These are phyloP conservation scores for Tachycineta bicolor DNA, from an alignment of 2,113 vertebrate species.

Conservation along the genomic window DNA sequence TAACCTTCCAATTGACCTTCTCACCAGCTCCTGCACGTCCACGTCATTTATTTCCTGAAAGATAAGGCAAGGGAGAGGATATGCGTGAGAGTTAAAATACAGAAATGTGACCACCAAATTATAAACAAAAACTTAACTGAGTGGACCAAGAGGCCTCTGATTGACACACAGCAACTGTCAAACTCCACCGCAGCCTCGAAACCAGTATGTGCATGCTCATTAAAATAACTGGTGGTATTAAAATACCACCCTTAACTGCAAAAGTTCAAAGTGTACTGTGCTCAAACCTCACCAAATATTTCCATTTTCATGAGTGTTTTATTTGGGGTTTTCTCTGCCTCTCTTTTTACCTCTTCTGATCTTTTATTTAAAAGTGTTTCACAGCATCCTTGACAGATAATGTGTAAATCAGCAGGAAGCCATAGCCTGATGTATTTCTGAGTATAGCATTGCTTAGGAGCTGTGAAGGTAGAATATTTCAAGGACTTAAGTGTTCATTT, in stretches of 20 bases:
- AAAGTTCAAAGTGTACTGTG: background rate
- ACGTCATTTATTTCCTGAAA: conserved; percentile 91
- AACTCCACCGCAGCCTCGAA: background rate
- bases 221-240: background rate
- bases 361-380: background rate
- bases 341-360: background rate
- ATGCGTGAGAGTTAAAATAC: background rate
- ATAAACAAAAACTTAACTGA: background rate
- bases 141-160: background rate
- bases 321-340: background rate
- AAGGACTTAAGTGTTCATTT: background rate
- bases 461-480: background rate
- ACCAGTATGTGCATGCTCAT: background rate
- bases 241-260: background rate
- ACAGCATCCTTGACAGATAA: background rate
- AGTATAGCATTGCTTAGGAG: background rate
- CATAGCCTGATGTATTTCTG: background rate
- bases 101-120: background rate
- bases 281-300: background rate
- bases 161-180: background rate
- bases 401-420: background rate
- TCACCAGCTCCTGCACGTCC: conserved; percentile 94
- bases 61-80: conserved; percentile 27
- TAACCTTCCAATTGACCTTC: conserved; percentile 95
- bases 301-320: background rate